Base-by-base conservation (phyloP, 2,113 vertebrate genomes). In the Poicephalus gulielmi region DNA sequence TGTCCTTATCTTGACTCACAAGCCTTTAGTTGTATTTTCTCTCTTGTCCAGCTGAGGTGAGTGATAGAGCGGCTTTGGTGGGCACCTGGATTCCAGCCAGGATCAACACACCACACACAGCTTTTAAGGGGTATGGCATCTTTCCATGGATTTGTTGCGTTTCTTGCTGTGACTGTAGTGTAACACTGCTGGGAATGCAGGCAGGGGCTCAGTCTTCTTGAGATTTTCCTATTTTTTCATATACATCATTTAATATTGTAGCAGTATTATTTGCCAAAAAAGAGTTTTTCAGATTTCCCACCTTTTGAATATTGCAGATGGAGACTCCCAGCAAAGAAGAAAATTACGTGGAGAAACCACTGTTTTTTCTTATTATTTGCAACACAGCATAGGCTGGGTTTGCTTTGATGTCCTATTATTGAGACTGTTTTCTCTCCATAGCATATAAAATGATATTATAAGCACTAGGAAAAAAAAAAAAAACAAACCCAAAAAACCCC, bases 141-240 rank as follows among this genome's bases (percentile, higher is more conserved):
- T 75, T 66, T 44, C 44, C 0, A 1, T 35, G 35, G 22, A 77
- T 52, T 46, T 0, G 0, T 30, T 70, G 39, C 5, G 1, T 47
- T 80, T 84, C 50, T 67, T 55, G 31, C 33, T 64, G 49, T 53
- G 35, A 43, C 33, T 35, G 35, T 28, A 60, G 23, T 22, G 68
- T 67, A 46, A 55, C 16, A 7, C 9, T 46, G 22, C 46, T 41
- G 28, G 15, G 64, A 88, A 62, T 18, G 39, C 63, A 86, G 66
- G 23, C 41, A 78, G 46, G 39, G 27, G 53, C n/a, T 77, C 31
- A 37, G 17, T 16, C 27, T 77, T 43, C 43, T 50, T 78, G 44
- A 68, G 23, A n/a, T 22, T 41, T 25, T 88, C 27, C 7, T 68
- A 11, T 69, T 91, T 91, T 84, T 74, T 24, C 27, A 16, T 11